Percentiles rank a stretch among this genome's conserved stretches.
These are phyloP conservation scores for Heliothis subflexa DNA, from an alignment of 1,140 invertebrate species.

Conservation along the genomic window DNA sequence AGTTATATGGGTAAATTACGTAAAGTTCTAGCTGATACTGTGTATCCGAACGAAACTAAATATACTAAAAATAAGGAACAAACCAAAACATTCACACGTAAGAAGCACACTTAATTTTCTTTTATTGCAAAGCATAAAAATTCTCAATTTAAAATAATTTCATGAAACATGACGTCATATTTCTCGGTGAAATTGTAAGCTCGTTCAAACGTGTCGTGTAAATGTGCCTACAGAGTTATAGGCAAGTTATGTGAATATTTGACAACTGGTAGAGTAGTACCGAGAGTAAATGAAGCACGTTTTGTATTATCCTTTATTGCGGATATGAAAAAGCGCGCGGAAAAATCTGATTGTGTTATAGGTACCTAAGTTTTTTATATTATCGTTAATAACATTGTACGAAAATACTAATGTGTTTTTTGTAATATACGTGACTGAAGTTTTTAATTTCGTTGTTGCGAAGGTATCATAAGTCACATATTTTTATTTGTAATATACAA, in stretches of 20 bases:
- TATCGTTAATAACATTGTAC: background rate
- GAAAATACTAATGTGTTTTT: background rate
- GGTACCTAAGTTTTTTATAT: constrained; percentile 18
- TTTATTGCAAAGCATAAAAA: no score
- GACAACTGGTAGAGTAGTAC: constrained; percentile 26
- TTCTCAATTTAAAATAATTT: no score
- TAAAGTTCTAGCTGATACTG: no score
- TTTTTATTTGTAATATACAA: no score
- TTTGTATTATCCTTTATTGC: constrained; percentile 40
- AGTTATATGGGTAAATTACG: no score
- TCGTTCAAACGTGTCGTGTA: background rate
- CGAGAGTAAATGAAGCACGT: constrained; percentile 38
- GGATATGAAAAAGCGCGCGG: constrained; percentile 4
- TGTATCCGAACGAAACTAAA: no score
- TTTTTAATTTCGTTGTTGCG: no score
- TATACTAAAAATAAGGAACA: no score
- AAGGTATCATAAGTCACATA: no score
- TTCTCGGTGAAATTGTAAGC: background rate
- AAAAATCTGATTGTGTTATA: constrained; percentile 21
- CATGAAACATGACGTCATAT: background rate
- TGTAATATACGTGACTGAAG: no score
- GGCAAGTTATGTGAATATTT: constrained; percentile 51
- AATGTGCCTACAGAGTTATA: constrained; percentile 51
- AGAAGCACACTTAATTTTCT: no score
- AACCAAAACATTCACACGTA: no score